Evolutionary conservation across 1,140 invertebrate genomes (phyloP), one percentile per base, ranked within the genome.

Genomic region (Diorhabda sublineata): DNA sequence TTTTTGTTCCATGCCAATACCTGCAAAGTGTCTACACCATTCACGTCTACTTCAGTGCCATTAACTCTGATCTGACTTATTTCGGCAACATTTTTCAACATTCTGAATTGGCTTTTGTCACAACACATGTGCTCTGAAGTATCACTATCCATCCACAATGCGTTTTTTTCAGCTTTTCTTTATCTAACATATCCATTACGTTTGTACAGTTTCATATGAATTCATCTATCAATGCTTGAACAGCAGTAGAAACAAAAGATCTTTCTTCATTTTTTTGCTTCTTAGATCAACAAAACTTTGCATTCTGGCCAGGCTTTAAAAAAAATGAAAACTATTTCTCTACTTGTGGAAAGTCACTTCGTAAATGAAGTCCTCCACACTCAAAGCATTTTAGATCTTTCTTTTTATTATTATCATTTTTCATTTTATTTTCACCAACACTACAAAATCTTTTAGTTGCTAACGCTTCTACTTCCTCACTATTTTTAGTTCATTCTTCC

Each of bases 281-380:
- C 43, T 65, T 52, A 42, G 57, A 65, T 47, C 64, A 56, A 65
- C 64, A 65, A 11, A 52, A 44, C 57, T 52, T n/a, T 6, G n/a
- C n/a, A 9, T 7, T 4, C 8, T 65, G 64, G 11, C 64, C 64
- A 52, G 7, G n/a, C 41, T 65, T 65, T 42, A 6, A 41, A 65
- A 44, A 65, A 41, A n/a, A 65, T 7, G 9, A 9, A 58, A 26
- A 26, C 26, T 65, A 52, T 11, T 52, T 65, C n/a, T 8, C 42
- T 57, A 6, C 41, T 41, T 56, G 5, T 11, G 8, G 11, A 26
- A 44, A 56, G 56, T 65, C 8, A n/a, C 26, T 42, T 9, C 41
- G 57, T 7, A 56, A 6, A 56, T 58, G 45, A 26, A 9, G 42
- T 41, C 56, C 56, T n/a, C 56, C 26, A 56, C 64, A 65, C 6